phyloP scores from a whole-genome alignment of 2,113 vertebrate genomes.

The Scatophagus argus region DNA sequence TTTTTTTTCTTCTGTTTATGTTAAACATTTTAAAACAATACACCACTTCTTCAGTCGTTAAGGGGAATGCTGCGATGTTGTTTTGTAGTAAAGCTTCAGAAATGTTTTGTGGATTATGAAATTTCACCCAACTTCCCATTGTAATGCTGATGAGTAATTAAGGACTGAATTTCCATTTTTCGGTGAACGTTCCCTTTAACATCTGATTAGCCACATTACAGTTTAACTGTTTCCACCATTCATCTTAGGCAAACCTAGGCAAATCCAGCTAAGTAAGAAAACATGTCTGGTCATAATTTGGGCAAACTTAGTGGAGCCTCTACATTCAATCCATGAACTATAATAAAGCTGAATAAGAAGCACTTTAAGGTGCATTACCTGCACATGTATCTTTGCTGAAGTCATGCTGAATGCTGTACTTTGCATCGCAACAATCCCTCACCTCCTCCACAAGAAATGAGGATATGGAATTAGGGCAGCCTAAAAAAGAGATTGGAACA shows the following conservation, averaged over 20 bases:
- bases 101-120: too few species aligned
- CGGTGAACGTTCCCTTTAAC: too few species aligned
- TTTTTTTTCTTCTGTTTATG: too few species aligned
- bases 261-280: not conserved
- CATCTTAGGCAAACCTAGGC: not conserved
- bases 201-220: too few species aligned
- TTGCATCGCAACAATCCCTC: constrained; percentile 27
- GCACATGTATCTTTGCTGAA: constrained; percentile 13
- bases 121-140: too few species aligned
- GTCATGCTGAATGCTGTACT: constrained; percentile 26
- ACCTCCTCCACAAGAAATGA: constrained; percentile 57
- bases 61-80: too few species aligned
- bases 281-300: not conserved
- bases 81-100: too few species aligned
- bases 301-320: not conserved
- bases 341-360: not conserved
- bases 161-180: too few species aligned
- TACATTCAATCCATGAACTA: not conserved
- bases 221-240: too few species aligned
- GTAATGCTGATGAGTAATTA: too few species aligned
- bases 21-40: too few species aligned
- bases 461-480: constrained; percentile 75
- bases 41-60: too few species aligned
- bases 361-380: constrained; percentile 2
- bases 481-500: constrained; percentile 73